phyloP scores from a whole-genome alignment of 2,113 vertebrate genomes.

The Indri indri region DNA sequence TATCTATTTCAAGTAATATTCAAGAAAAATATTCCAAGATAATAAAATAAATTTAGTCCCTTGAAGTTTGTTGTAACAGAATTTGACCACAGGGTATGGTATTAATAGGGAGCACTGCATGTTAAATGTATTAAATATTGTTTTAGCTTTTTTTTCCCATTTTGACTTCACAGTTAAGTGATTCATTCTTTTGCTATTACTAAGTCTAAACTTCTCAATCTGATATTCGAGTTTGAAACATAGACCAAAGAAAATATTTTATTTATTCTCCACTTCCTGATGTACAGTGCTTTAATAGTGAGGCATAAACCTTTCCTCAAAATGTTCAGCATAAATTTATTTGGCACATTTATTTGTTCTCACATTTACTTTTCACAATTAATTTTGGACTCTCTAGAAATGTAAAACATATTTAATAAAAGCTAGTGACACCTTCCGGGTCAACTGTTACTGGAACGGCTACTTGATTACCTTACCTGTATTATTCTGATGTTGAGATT shows the following conservation, averaged over 20 bases:
- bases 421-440: not conserved
- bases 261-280: not conserved
- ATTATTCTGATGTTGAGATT: not conserved
- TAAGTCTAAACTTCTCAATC: constrained; percentile 12
- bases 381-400: not conserved
- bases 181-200: not conserved
- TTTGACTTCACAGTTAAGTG: not conserved
- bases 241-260: not conserved
- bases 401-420: not conserved
- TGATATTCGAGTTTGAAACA: constrained; percentile 11
- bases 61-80: not conserved
- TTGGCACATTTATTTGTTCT: not conserved
- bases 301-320: not conserved
- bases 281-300: not conserved
- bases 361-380: not conserved
- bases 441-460: not conserved
- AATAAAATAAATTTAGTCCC: constrained; percentile 24
- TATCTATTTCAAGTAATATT: constrained; percentile 39
- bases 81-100: not conserved
- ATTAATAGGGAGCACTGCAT: not conserved
- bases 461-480: not conserved
- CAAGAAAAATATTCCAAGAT: constrained; percentile 26
- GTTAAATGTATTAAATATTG: constrained; percentile 34
- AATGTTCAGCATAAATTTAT: not conserved
- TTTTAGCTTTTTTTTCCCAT: constrained; percentile 32